These are phyloP conservation scores for Xylota sylvarum DNA, from an alignment of 2,888 invertebrate genomes.

Conservation along the genomic window DNA sequence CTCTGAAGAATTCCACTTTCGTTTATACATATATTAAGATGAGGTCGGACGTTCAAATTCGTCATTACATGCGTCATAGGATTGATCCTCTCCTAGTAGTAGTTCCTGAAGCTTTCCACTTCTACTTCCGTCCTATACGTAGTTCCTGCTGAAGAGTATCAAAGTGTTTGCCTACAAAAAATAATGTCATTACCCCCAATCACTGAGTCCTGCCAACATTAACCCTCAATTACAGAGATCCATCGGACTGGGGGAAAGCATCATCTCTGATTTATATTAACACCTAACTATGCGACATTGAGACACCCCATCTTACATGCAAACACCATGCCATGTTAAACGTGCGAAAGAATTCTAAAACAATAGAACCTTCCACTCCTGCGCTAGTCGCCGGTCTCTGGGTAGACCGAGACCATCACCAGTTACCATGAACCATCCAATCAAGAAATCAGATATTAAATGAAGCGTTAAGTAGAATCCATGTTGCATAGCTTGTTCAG, in stretches of 20 bases:
- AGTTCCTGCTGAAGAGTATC: too few species aligned
- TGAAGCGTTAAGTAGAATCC: constrained; percentile 77
- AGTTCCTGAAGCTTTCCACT: too few species aligned
- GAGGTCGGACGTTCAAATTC: too few species aligned
- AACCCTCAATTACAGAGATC: constrained; percentile 29
- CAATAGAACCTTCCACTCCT: constrained; percentile 52
- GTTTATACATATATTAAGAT: too few species aligned
- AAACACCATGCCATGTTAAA: constrained; percentile 42
- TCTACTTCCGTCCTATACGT: too few species aligned
- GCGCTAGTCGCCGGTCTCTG: neutral
- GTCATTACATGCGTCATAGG: too few species aligned
- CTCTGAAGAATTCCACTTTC: too few species aligned
- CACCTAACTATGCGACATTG: constrained; percentile 61
- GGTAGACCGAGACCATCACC: constrained; percentile 5
- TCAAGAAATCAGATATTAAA: constrained; percentile 71
- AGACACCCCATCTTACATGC: constrained; percentile 41
- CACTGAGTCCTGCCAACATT: constrained; percentile 23
- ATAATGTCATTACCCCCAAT: constrained; percentile 26
- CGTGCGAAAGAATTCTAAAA: constrained; percentile 65
- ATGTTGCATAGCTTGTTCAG: constrained; percentile 77
- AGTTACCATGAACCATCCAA: constrained; percentile 49
- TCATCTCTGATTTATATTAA: constrained; percentile 53
- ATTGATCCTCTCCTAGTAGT: too few species aligned
- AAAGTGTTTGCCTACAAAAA: neutral
- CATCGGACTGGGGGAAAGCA: constrained; percentile 6